phyloP scores from a whole-genome alignment of 1,140 invertebrate genomes.

The Neodiprion virginianus region DNA sequence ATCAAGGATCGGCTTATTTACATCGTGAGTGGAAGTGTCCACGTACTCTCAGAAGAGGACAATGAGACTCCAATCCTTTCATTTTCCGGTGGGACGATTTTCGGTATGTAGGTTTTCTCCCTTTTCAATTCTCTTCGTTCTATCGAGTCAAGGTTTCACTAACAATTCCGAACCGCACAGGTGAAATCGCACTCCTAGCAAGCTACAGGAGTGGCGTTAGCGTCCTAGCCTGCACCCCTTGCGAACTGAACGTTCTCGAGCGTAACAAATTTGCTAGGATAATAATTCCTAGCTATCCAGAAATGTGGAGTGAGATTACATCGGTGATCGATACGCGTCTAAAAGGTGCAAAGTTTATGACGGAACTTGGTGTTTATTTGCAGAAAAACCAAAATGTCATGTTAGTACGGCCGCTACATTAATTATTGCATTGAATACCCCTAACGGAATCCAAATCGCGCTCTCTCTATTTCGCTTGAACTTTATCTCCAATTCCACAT shows the following conservation, averaged over 20 bases:
- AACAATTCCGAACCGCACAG: not conserved
- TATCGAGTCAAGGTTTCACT: too few species aligned
- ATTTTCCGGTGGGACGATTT: constrained; percentile 28
- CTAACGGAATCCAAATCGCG: not conserved
- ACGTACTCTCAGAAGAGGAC: constrained; percentile 34
- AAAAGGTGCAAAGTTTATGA: not conserved
- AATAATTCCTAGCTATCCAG: not conserved
- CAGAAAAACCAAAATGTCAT: constrained; percentile 4
- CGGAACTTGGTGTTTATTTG: not conserved
- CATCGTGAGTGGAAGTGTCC: constrained; percentile 27
- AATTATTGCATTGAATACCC: too few species aligned
- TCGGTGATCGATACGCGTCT: not conserved
- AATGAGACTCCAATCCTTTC: constrained; percentile 32
- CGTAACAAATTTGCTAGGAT: not conserved
- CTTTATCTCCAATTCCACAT: not conserved
- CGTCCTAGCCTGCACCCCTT: constrained; percentile 2
- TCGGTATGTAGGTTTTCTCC: constrained; percentile 17
- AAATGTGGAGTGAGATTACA: not conserved
- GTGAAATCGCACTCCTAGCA: not conserved
- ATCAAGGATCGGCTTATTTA: constrained; percentile 26
- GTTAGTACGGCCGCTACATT: not conserved
- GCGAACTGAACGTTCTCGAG: not conserved
- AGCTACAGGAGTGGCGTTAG: constrained; percentile 1
- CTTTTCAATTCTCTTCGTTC: not conserved
- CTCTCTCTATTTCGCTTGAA: not conserved